Evolutionary conservation across 2,797 vertebrate genomes (phyloP), one percentile per base, ranked within the genome.

Genomic region (Platalea minor): DNA sequence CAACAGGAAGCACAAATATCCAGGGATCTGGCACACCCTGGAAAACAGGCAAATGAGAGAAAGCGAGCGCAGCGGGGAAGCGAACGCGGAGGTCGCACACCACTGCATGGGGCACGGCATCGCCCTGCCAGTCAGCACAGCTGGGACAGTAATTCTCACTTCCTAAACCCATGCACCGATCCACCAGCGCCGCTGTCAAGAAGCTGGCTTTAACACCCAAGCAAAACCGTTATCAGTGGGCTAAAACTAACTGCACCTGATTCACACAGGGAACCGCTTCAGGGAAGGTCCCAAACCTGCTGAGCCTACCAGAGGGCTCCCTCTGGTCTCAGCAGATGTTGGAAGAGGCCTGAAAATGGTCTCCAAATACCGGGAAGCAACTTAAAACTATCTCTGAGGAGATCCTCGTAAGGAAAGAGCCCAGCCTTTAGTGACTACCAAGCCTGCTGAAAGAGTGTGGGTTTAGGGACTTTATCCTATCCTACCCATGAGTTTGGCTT

Each of bases 21-120:
- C 48, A 57, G 48, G 33, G 86, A 75, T 25, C 33, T 53, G 92
- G 39, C 83, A 84, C 69, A 60, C 45, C 73, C 77, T 81, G 79
- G 79, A 91, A 95, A 96, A 95, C 1, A 2, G 17, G 35, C 29
- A 57, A 54, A 25, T 6, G 31, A 90, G 33, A 83, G 53, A 91
- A 95, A 83, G 3, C 0, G 0, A 61, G 39, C 0, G 1, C 29
- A 33, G 43, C 0, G 1, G 51, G 17, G 25, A 91, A 78, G 37
- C 4, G 3, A 54, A 68, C 0, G 1, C 1, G 1, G 23, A 79
- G 23, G 35, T 73, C 13, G 8, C 63, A 17, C 18, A 5, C 48
- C 6, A 2, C 69, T 9, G 28, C 43, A 33, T 0, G 11, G 46
- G 48, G 25, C 41, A 51, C 1, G 23, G n/a, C 12, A 51, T 26